Evolutionary conservation across 2,888 invertebrate species (phyloP).

Genomic region (Zeuzera pyrina): DNA sequence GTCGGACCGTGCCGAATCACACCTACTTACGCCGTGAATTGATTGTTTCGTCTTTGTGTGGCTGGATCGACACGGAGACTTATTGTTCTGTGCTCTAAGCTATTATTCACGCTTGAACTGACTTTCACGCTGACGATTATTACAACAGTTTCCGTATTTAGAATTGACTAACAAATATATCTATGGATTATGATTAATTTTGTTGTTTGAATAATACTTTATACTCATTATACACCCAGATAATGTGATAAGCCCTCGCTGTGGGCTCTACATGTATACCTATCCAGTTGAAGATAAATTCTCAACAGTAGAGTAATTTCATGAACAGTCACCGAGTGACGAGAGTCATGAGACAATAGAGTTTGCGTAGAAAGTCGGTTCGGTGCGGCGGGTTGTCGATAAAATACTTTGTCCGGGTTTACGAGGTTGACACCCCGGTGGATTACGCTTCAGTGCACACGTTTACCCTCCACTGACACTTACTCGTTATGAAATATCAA

Average conservation of each 20-base stretch:
- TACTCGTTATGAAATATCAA: constrained; percentile 58
- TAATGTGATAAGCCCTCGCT: no score
- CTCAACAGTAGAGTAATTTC: constrained; percentile 50
- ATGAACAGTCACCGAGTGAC: constrained; percentile 56
- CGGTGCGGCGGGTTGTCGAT: constrained; percentile 46
- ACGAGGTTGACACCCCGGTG: constrained; percentile 50
- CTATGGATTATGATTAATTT: no score
- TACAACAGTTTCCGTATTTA: constrained; percentile 56
- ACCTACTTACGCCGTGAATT: constrained; percentile 70
- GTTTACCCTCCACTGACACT: constrained; percentile 31
- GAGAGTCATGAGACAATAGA: constrained; percentile 54
- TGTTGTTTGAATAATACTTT: no score
- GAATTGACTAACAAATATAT: no score
- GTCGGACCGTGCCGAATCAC: constrained; percentile 64
- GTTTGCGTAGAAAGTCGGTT: constrained; percentile 37
- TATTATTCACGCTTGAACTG: constrained; percentile 63
- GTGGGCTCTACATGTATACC: no score
- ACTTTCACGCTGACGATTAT: constrained; percentile 62
- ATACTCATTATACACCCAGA: no score
- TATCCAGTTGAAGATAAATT: no score
- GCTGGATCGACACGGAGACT: constrained; percentile 66
- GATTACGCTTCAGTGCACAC: constrained; percentile 29
- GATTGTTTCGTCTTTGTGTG: constrained; percentile 71
- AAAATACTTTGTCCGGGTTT: constrained; percentile 64
- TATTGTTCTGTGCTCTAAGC: constrained; percentile 56